These are phyloP conservation scores for Chlorodrepanis virens DNA, from an alignment of 2,113 vertebrate species.

Conservation along the genomic window DNA sequence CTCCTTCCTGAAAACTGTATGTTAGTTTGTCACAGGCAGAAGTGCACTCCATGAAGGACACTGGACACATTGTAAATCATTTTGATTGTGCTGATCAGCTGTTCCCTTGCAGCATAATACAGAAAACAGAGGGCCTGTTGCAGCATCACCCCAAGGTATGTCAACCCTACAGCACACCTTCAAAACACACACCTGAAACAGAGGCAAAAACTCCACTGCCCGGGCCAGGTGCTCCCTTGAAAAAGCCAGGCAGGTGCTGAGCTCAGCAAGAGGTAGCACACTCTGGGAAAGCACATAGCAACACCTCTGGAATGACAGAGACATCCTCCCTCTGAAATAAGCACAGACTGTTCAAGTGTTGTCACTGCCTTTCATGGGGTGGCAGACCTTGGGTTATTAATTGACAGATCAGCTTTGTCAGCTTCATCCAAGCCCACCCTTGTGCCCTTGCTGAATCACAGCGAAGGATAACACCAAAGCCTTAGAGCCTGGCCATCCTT, in stretches of 20 bases:
- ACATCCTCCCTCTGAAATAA: neutral
- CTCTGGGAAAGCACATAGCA: neutral
- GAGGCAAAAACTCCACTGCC: neutral
- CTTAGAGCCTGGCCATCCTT: neutral
- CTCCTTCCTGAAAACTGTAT: neutral
- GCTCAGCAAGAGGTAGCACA: neutral
- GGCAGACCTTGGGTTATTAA: neutral
- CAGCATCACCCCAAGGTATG: neutral
- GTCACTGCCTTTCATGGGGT: neutral
- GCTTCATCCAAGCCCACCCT: neutral
- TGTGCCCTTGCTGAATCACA: neutral
- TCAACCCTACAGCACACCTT: neutral
- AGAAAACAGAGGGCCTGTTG: neutral
- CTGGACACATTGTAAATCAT: neutral
- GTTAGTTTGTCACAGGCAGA: neutral
- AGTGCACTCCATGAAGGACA: neutral
- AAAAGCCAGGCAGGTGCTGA: neutral
- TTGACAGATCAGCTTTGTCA: neutral
- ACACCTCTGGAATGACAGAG: neutral
- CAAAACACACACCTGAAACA: neutral
- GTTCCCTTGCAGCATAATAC: neutral
- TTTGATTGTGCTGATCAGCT: neutral
- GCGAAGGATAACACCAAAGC: neutral
- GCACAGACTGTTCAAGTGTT: fast-evolving
- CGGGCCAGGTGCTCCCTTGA: neutral